Conservation (phyloP, 1,140 invertebrate species). For the Hyles euphorbiae region DNA sequence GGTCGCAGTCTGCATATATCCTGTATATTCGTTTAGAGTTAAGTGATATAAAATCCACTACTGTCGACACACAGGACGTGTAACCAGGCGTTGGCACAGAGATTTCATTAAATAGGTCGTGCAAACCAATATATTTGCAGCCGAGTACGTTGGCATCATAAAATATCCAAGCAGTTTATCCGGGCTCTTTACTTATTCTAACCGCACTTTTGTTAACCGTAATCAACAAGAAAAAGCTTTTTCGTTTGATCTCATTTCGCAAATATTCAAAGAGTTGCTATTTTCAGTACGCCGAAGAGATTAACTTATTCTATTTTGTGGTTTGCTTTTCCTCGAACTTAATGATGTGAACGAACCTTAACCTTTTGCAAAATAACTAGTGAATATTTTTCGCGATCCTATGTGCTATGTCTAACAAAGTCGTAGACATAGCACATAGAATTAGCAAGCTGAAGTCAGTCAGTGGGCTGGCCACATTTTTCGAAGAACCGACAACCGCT, state of each 20-base stretch:
- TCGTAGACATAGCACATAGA: too few relatives aligned
- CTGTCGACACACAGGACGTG: not conserved
- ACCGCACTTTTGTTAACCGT: conserved; percentile 28
- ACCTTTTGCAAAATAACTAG: too few relatives aligned
- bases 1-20: too few relatives aligned
- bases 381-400: too few relatives aligned
- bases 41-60: too few relatives aligned
- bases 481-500: too few relatives aligned
- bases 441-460: too few relatives aligned
- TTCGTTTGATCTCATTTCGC: conserved; percentile 24
- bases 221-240: conserved; percentile 41
- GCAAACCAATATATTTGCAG: conserved; percentile 11
- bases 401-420: too few relatives aligned
- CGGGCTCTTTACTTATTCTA: conserved; percentile 34
- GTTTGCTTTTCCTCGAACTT: not conserved
- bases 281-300: conserved; percentile 1
- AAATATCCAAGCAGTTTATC: conserved; percentile 20
- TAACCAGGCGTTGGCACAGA: not conserved
- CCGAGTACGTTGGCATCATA: conserved; percentile 17
- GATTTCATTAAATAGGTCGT: conserved; percentile 5
- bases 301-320: too few relatives aligned
- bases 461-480: too few relatives aligned
- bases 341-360: too few relatives aligned
- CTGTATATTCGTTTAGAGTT: too few relatives aligned
- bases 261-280: conserved; percentile 23